These are phyloP conservation scores for Glyptemys insculpta DNA, from an alignment of 2,797 vertebrate genomes.

Conservation along the genomic window DNA sequence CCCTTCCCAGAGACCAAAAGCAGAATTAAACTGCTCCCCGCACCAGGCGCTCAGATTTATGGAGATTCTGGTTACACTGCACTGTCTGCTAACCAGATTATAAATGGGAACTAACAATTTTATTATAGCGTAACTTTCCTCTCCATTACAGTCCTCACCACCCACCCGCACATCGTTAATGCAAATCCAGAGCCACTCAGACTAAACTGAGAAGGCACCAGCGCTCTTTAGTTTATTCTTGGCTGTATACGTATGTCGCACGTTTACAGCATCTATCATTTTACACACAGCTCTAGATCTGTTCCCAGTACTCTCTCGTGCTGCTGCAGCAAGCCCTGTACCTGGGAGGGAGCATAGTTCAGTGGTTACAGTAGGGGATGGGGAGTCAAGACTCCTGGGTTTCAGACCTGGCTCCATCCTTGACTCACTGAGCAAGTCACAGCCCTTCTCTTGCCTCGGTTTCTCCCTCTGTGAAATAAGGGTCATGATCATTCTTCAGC, in stretches of 20 bases:
- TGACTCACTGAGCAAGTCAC: background rate
- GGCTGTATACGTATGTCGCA: background rate
- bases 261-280: background rate
- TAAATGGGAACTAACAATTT: background rate
- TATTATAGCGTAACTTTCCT: background rate
- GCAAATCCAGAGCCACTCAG: background rate
- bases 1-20: background rate
- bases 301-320: background rate
- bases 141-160: background rate
- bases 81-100: background rate
- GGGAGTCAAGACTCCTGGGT: background rate
- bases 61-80: background rate
- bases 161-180: background rate
- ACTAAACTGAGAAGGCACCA: background rate
- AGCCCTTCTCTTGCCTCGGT: background rate
- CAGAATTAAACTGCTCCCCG: background rate
- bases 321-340: background rate
- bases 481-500: background rate
- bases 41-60: background rate
- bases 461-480: background rate
- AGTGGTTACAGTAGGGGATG: background rate
- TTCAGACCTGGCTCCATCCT: background rate
- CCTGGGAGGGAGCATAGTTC: background rate
- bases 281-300: background rate
- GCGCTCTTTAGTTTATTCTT: background rate